Conservation (phyloP, 2,888 invertebrate species). For the Eurytoma californica region DNA sequence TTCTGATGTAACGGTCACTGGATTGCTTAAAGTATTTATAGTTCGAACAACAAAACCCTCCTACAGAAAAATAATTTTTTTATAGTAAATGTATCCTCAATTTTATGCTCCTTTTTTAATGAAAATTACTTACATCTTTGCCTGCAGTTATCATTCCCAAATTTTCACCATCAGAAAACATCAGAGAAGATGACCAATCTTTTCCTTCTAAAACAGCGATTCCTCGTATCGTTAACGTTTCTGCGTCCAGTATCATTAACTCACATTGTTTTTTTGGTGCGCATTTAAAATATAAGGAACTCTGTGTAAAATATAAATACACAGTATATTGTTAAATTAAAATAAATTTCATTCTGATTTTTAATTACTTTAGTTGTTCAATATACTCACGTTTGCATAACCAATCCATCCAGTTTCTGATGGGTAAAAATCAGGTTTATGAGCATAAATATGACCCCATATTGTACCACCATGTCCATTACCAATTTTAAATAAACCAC, state of each 20-base stretch:
- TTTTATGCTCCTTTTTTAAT: constrained; percentile 10
- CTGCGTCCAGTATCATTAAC: constrained; percentile 74
- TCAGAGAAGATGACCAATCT: constrained; percentile 74
- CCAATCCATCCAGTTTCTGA: constrained; percentile 91
- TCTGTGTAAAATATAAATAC: constrained; percentile 77
- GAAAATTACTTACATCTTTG: constrained; percentile 82
- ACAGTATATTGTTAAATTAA: constrained; percentile 44
- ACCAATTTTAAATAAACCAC: constrained; percentile 93
- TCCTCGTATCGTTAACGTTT: constrained; percentile 76
- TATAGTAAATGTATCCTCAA: neutral
- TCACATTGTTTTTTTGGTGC: constrained; percentile 74
- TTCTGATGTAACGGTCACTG: constrained; percentile 77
- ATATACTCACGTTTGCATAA: constrained; percentile 84
- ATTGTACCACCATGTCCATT: constrained; percentile 95
- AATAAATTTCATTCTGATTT: constrained; percentile 40
- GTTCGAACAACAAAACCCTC: constrained; percentile 88
- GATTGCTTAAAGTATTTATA: constrained; percentile 80
- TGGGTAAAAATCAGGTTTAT: constrained; percentile 88
- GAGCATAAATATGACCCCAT: constrained; percentile 91
- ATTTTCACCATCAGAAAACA: constrained; percentile 88
- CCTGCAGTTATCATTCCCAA: constrained; percentile 87
- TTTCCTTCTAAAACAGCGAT: constrained; percentile 73
- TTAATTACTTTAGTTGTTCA: constrained; percentile 29
- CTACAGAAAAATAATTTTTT: constrained; percentile 72
- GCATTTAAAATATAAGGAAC: constrained; percentile 87